Base-by-base conservation (phyloP, 1,140 invertebrate genomes). In the Chrysomallon squamiferum region DNA sequence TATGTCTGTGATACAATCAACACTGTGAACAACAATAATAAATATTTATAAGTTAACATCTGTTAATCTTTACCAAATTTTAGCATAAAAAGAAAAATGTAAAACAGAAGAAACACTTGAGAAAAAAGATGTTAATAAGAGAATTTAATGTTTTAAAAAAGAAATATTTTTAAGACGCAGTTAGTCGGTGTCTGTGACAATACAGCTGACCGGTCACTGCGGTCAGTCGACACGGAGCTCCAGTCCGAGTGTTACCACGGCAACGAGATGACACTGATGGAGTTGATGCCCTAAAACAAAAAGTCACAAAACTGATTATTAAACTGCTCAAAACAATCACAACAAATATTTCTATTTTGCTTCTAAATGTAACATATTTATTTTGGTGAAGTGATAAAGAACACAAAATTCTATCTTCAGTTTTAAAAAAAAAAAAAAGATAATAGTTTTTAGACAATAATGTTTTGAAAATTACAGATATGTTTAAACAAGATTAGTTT, bases 201-300 rank as follows among this genome's bases (percentile, higher is more conserved):
- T 54, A 54, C 29, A 27, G 22, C 15, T 54, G 50, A 20, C 50
- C 50, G 29, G 50, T 54, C 50, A 54, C 15, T 27, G 50, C 22
- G 22, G n/a, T 25, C 50, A 54, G 22, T 15, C 74, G 54, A 62
- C 74, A 76, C 30, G 70, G 69, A 20, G 69, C 61, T 9, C 74
- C 74, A 22, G 65, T 43, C 32, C 73, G 43, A 4, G 74, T 76
- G 11, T 41, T 59, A 18, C 65, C 71, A 13, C 61, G 35, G 59
- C 74, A 76, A 3, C 66, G 58, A 27, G 68, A 59, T 38, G 72
- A 65, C 2, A 52, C 25, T 13, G 67, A 67, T 0, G 72, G 74
- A 11, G 71, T 76, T 20, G 74, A 73, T 0, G 64, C 49, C 32
- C 74, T 76, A 66, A n/a, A 65, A 68, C 43, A 62, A 5, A 33